Conservation (phyloP, 2,888 invertebrate species). For the Byasa hedistus region DNA sequence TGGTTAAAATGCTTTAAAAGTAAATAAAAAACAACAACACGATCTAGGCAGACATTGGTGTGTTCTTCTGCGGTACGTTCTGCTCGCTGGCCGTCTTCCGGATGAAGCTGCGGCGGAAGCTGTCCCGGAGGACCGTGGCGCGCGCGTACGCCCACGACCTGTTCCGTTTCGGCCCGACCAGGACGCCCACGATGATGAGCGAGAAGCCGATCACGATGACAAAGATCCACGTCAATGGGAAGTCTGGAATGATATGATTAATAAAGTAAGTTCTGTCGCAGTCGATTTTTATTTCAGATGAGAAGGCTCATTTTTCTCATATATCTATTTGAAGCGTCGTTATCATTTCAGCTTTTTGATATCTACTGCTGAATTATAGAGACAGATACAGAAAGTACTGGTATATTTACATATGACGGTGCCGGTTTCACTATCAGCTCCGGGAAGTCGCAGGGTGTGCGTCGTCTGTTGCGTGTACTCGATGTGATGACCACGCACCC, state of each 20-base stretch:
- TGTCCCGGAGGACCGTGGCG: conserved; percentile 40
- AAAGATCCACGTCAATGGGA: conserved; percentile 38
- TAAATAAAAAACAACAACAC: neutral
- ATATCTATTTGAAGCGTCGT: too few species aligned
- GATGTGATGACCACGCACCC: conserved; percentile 41
- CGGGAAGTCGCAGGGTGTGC: conserved; percentile 33
- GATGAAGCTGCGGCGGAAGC: conserved; percentile 48
- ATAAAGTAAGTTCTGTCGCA: neutral
- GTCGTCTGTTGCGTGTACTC: conserved; percentile 47
- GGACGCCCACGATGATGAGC: conserved; percentile 36
- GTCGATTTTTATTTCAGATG: too few species aligned
- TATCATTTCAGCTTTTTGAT: too few species aligned
- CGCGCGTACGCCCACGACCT: conserved; percentile 50
- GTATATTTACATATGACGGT: neutral
- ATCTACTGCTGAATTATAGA: neutral
- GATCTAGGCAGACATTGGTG: conserved; percentile 35
- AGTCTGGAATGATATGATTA: conserved; percentile 35
- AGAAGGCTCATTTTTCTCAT: too few species aligned
- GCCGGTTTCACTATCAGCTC: neutral
- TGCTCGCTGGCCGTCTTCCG: conserved; percentile 35
- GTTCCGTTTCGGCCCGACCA: conserved; percentile 48
- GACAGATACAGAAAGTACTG: neutral
- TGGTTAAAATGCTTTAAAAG: neutral
- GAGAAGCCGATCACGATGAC: conserved; percentile 39
- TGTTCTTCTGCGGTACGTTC: conserved; percentile 30